phyloP scores from a whole-genome alignment of 2,113 vertebrate species.

The Nanger granti region DNA sequence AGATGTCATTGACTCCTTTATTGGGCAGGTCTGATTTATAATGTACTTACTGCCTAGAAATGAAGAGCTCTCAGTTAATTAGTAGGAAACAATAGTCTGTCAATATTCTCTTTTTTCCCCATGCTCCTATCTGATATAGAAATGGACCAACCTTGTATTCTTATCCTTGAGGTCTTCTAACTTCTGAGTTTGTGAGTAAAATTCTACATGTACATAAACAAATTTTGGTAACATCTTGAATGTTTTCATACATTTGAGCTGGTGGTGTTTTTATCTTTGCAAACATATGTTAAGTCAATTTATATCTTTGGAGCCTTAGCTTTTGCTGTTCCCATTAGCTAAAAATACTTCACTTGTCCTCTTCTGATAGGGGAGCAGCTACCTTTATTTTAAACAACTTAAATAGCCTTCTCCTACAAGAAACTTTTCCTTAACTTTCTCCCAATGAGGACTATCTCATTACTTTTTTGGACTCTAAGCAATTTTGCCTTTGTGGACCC shows the following conservation, averaged over 20 bases:
- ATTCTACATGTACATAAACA: not conserved
- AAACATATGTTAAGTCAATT: not conserved
- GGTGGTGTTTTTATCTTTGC: not conserved
- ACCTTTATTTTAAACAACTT: not conserved
- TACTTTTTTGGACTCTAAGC: not conserved
- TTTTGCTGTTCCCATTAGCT: not conserved
- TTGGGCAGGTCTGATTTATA: not conserved
- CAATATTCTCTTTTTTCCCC: not conserved
- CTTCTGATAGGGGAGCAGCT: not conserved
- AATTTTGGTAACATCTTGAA: not conserved
- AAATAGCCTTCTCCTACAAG: not conserved
- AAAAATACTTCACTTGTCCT: not conserved
- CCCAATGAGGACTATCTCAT: not conserved
- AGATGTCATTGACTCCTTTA: not conserved
- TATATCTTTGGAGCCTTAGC: not conserved
- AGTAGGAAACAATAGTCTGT: not conserved
- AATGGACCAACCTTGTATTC: not conserved
- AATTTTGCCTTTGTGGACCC: not conserved
- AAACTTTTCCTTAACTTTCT: not conserved
- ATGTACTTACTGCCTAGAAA: not conserved
- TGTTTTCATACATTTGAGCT: not conserved
- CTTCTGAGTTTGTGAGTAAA: not conserved
- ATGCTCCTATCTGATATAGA: not conserved
- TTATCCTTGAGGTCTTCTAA: not conserved
- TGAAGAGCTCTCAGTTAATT: not conserved